Percentiles rank a stretch among this genome's conserved stretches.
These are phyloP conservation scores for Drosophila nigrodunni DNA, from an alignment of 1,140 invertebrate genomes.

Conservation along the genomic window DNA sequence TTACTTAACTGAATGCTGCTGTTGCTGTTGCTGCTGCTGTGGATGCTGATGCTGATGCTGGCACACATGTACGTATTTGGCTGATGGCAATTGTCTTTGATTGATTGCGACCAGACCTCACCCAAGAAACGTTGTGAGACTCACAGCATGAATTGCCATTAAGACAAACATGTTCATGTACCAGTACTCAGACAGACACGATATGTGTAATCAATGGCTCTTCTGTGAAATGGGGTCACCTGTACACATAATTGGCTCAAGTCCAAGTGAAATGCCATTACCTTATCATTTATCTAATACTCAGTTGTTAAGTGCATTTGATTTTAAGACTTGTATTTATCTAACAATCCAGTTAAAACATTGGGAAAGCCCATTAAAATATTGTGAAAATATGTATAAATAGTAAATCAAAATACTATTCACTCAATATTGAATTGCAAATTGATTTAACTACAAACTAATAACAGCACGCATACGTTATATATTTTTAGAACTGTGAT, in stretches of 20 bases:
- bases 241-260: slow-evolving; percentile 50
- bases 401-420: no score
- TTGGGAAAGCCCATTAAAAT: no score
- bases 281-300: slow-evolving; percentile 8
- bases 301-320: no score
- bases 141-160: slow-evolving; percentile 57
- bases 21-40: not conserved
- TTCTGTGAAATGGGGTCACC: slow-evolving; percentile 60
- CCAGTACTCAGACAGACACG: slow-evolving; percentile 2
- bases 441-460: no score
- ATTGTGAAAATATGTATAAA: no score
- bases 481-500: no score
- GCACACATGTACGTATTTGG: not conserved
- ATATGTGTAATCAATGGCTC: slow-evolving; percentile 42
- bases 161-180: slow-evolving; percentile 16
- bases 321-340: no score
- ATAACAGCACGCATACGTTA: no score
- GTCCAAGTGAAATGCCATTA: slow-evolving; percentile 60
- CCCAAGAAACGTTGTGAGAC: slow-evolving; percentile 44
- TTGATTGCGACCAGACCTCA: slow-evolving; percentile 40
- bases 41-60: slow-evolving; percentile 3
- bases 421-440: no score
- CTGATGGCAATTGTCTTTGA: slow-evolving; percentile 47
- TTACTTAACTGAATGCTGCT: slow-evolving; percentile 41
- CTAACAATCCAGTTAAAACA: no score